Percentiles rank a stretch among this genome's conserved stretches.
phyloP scores from a whole-genome alignment of 2,113 vertebrate species.

The Rhea americana region DNA sequence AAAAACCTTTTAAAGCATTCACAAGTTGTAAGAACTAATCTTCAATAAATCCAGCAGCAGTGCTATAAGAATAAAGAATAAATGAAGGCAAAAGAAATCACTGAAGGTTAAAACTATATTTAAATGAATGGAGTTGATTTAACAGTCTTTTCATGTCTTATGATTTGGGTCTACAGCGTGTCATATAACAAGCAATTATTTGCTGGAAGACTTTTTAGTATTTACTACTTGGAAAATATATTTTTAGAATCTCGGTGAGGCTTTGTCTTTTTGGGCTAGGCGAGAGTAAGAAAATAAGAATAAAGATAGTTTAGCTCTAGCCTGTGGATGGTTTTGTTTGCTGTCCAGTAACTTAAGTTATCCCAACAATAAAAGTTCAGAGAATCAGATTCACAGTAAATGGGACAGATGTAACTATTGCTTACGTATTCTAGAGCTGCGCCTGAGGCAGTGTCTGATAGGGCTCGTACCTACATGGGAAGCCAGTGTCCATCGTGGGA shows the following conservation, averaged over 20 bases:
- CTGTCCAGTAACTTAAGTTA: not conserved
- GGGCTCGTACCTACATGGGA: accelerated
- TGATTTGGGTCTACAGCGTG: too few relatives aligned
- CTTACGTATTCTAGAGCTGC: not conserved
- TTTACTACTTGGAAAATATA: not conserved
- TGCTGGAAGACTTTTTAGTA: too few relatives aligned
- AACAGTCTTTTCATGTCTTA: too few relatives aligned
- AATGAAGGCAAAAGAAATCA: constrained; percentile 78
- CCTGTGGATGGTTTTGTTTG: not conserved
- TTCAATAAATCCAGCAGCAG: constrained; percentile 77
- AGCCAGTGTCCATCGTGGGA: not conserved
- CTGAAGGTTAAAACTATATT: constrained; percentile 79
- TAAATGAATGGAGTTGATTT: constrained; percentile 76
- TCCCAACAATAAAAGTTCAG: not conserved
- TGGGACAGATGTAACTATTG: not conserved
- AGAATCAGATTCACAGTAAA: not conserved
- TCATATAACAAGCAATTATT: too few relatives aligned
- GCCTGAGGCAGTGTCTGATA: not conserved
- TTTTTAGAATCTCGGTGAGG: not conserved
- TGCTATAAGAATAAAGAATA: constrained; percentile 78
- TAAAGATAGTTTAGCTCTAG: not conserved
- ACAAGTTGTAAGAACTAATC: constrained; percentile 76
- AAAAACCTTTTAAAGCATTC: constrained; percentile 76
- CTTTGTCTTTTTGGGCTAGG: not conserved
- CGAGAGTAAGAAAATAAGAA: not conserved